Evolutionary conservation across 2,797 vertebrate species (phyloP).

Genomic region (Clarias laeviceps): DNA sequence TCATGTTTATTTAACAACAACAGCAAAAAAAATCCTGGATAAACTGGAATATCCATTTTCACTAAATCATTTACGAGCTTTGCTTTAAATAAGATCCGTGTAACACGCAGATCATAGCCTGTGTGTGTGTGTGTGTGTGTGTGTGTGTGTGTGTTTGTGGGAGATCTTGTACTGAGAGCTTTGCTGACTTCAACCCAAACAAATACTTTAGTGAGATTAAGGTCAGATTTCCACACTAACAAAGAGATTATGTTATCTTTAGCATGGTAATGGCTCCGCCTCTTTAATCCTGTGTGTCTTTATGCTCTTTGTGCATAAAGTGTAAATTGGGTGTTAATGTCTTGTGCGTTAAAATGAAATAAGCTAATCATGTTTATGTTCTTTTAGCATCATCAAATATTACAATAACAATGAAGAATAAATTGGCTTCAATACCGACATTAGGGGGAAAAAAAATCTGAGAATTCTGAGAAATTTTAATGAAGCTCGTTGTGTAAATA

Average conservation of each 20-base stretch:
- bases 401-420: background rate
- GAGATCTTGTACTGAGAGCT: constrained; percentile 29
- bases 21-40: background rate
- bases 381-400: background rate
- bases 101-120: background rate
- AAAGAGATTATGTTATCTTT: constrained; percentile 41
- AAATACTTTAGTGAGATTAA: constrained; percentile 51
- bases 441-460: background rate
- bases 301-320: background rate
- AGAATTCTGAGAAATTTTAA: background rate
- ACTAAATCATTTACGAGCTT: background rate
- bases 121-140: background rate
- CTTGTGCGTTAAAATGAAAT: background rate
- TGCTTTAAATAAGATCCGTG: background rate
- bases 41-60: background rate
- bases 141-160: background rate
- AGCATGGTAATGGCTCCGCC: constrained; percentile 22
- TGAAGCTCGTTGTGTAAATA: background rate
- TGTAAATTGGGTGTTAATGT: background rate
- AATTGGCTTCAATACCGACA: background rate
- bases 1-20: too few relatives aligned
- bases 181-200: constrained; percentile 51
- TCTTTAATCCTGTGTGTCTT: constrained; percentile 14
- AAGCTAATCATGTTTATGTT: background rate
- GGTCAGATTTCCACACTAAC: constrained; percentile 49